Evolutionary conservation across 2,888 invertebrate genomes (phyloP).

Genomic region (Eilema depressum): DNA sequence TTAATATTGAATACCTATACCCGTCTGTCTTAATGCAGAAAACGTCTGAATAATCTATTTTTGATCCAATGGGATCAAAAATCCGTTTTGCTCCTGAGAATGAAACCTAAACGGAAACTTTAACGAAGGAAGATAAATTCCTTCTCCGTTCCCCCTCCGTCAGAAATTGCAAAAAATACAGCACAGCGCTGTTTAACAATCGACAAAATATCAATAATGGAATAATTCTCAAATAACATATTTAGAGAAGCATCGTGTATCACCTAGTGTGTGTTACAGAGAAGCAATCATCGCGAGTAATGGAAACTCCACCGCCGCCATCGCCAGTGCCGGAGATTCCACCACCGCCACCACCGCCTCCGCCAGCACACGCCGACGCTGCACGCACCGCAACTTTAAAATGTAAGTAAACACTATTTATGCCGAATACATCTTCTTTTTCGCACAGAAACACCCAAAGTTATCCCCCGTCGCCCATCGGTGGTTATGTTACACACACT

Average conservation of each 20-base stretch:
- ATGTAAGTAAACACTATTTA: slow-evolving; percentile 62
- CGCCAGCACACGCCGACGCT: slow-evolving; percentile 59
- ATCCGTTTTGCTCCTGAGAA: not conserved
- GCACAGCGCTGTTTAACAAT: not conserved
- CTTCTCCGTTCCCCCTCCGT: not conserved
- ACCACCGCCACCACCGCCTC: slow-evolving; percentile 59
- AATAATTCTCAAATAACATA: not conserved
- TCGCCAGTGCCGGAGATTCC: slow-evolving; percentile 64
- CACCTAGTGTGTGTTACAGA: slow-evolving; percentile 43
- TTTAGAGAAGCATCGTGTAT: not conserved
- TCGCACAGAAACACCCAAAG: not conserved
- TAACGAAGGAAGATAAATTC: not conserved
- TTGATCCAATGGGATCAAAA: not conserved
- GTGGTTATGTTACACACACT: too few species aligned
- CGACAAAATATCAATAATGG: not conserved
- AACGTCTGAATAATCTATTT: too few species aligned
- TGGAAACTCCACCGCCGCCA: slow-evolving; percentile 69
- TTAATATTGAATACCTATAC: not conserved
- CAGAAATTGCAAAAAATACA: not conserved
- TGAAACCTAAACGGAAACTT: not conserved
- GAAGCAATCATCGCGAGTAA: slow-evolving; percentile 52
- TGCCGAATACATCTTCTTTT: too few species aligned
- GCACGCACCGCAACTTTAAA: slow-evolving; percentile 75
- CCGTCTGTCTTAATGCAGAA: too few species aligned
- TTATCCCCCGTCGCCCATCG: not conserved